Base-by-base conservation (phyloP, 2,888 invertebrate genomes). In the Tetropium fuscum region DNA sequence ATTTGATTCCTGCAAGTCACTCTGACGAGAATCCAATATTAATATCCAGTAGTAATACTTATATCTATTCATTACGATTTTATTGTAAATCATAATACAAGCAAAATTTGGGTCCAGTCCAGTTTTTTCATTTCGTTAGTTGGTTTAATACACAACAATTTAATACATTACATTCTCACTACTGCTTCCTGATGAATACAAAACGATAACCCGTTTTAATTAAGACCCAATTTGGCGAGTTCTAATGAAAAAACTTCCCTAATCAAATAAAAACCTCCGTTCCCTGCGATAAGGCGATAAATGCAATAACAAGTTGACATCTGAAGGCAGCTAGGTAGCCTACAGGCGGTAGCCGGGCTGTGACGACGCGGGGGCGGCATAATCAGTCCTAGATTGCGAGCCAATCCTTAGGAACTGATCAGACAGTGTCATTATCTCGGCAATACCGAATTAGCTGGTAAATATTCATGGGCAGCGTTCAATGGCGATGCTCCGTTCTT, bases 381-480 rank as follows among this genome's bases (percentile, higher is more conserved):
- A 76, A 76, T 75, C 71, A 70, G 60, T 63, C 58, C 60, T 64
- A 72, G 73, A 73, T 73, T 77, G 74, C 74, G 66, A 71, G 68
- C 70, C 72, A 71, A 72, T 70, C 67, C 68, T 60, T 60, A 57
- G 61, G 61, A 63, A 62, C 71, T 72, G 71, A 75, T 74, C 76
- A 75, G 74, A 78, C 78, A 77, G 69, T 71, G 74, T 78, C 77
- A 78, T 78, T 78, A 78, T 76, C 77, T 74, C 68, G 61, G 73
- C 77, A 75, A 78, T 78, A 77, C 75, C 72, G 75, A 77, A 79
- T 79, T 79, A 78, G 74, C 77, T 78, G 68, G 77, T 79, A 78
- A 79, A 80, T 80, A 80, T 79, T 80, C 80, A 80, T 89, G 79
- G 92, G 91, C 62, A 84, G 73, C 71, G 70, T 74, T 76, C 75